Evolutionary conservation across 2,797 vertebrate species (phyloP).

Genomic region (Rhodeus uyekii): DNA sequence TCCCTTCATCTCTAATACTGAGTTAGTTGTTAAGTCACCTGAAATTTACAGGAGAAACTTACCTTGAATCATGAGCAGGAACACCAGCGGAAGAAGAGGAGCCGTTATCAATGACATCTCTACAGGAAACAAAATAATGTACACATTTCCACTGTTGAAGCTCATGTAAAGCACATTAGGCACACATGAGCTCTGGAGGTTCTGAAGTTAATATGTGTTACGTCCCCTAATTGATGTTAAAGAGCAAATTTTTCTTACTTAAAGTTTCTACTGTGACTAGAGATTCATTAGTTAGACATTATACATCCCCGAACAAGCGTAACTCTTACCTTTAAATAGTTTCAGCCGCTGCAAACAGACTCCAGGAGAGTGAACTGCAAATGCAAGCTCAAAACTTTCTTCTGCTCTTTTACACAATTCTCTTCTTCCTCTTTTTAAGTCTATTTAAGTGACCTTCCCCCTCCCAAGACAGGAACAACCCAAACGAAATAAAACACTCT

Average conservation of each 20-base stretch:
- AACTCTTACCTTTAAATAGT: not conserved
- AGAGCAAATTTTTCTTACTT: not conserved
- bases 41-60: not conserved
- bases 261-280: not conserved
- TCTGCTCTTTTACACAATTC: not conserved
- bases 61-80: conserved; percentile 17
- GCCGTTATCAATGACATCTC: not conserved
- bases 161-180: too few relatives aligned
- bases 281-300: not conserved
- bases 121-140: not conserved
- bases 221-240: too few relatives aligned
- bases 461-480: not conserved
- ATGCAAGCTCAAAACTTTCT: not conserved
- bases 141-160: not conserved
- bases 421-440: not conserved
- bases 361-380: not conserved
- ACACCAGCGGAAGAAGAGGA: not conserved
- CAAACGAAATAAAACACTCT: not conserved
- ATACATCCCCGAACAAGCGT: not conserved
- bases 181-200: too few relatives aligned
- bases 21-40: not conserved
- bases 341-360: not conserved
- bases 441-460: not conserved
- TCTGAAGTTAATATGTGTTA: too few relatives aligned
- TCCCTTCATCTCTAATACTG: too few relatives aligned